Conservation (phyloP, 2,113 vertebrate genomes). For the Triplophysa dalaica region DNA sequence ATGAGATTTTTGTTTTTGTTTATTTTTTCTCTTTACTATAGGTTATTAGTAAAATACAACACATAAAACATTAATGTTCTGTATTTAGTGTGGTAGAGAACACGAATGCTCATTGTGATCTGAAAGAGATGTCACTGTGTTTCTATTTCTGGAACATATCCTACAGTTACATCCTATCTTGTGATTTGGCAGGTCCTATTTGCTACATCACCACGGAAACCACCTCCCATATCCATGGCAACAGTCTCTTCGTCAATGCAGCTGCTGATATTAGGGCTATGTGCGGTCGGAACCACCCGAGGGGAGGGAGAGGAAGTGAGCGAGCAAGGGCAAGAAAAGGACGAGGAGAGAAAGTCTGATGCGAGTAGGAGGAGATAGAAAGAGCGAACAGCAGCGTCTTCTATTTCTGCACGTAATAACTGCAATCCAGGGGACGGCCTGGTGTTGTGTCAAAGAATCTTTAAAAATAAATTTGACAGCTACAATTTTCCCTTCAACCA, state of each 20-base stretch:
- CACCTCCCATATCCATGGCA: slow-evolving; percentile 61
- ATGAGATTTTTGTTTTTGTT: not conserved
- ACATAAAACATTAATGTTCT: not conserved
- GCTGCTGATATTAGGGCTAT: slow-evolving; percentile 55
- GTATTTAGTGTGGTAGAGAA: slow-evolving; percentile 1
- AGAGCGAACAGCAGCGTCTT: not conserved
- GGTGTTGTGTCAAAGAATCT: not conserved
- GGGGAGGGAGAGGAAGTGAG: slow-evolving; percentile 19
- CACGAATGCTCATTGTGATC: slow-evolving; percentile 11
- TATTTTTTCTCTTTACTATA: no score
- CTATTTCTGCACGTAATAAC: not conserved
- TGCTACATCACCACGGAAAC: slow-evolving; percentile 77
- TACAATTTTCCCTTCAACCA: not conserved
- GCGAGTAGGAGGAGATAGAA: not conserved
- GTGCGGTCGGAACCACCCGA: slow-evolving; percentile 18
- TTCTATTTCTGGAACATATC: slow-evolving; percentile 50
- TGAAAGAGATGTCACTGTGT: slow-evolving; percentile 45
- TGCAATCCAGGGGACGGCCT: not conserved
- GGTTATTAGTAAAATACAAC: not conserved
- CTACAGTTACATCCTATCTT: slow-evolving; percentile 54
- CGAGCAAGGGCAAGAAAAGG: slow-evolving; percentile 28
- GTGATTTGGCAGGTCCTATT: slow-evolving; percentile 53
- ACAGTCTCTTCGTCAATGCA: slow-evolving; percentile 60
- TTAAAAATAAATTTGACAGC: not conserved
- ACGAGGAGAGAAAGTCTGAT: slow-evolving; percentile 9